These are phyloP conservation scores for Pristiophorus japonicus DNA, from an alignment of 2,113 vertebrate genomes.

Conservation along the genomic window DNA sequence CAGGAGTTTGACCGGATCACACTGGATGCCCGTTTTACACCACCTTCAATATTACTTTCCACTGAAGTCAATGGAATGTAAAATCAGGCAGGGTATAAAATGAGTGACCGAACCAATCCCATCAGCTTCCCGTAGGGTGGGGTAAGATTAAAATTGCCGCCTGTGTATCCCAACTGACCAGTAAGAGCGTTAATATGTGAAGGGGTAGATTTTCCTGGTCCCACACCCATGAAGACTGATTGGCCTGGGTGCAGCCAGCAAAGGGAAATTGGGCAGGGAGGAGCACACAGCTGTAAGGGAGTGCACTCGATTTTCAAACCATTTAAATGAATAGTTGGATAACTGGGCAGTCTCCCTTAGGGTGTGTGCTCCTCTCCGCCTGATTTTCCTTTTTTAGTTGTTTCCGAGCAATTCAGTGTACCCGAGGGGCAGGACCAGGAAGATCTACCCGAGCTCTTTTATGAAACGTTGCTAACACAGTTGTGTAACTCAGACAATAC, in stretches of 20 bases:
- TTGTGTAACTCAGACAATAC: neutral
- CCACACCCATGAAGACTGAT: neutral
- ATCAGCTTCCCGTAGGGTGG: neutral
- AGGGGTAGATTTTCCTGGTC: neutral
- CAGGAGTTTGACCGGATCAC: neutral
- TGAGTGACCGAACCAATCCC: neutral
- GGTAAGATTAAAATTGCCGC: neutral
- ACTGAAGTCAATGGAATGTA: neutral
- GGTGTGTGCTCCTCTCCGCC: neutral
- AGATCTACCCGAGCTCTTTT: neutral
- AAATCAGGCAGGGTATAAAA: neutral
- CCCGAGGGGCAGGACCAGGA: neutral
- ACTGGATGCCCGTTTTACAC: neutral
- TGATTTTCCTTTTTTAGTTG: neutral
- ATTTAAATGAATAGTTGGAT: neutral
- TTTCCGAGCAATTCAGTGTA: too few species aligned
- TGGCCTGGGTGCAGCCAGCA: neutral
- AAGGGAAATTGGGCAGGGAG: neutral
- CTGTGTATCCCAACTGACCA: neutral
- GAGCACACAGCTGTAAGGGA: neutral
- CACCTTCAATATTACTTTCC: neutral
- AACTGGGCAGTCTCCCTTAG: neutral
- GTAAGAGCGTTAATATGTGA: neutral
- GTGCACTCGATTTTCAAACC: neutral
- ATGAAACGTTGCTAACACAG: neutral